phyloP scores from a whole-genome alignment of 2,113 vertebrate genomes.

The Tympanuchus pallidicinctus region DNA sequence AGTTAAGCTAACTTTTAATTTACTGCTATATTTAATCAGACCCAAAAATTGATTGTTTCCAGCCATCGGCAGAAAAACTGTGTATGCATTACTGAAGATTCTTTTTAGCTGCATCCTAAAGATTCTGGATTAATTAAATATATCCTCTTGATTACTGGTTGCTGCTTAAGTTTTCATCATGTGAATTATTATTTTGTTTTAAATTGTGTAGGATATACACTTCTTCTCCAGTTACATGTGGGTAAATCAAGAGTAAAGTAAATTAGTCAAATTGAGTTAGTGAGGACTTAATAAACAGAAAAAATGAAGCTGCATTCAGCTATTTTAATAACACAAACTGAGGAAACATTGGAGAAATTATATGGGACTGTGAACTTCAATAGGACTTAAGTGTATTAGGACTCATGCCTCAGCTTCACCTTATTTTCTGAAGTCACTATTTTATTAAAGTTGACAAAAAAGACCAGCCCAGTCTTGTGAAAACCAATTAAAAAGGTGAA shows the following conservation, averaged over 20 bases:
- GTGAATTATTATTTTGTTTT: background rate
- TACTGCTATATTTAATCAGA: background rate
- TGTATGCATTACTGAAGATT: background rate
- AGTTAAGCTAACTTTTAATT: background rate
- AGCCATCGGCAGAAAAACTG: background rate
- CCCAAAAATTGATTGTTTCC: background rate
- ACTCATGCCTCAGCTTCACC: background rate
- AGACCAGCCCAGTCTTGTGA: background rate
- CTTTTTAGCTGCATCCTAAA: background rate
- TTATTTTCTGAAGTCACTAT: background rate
- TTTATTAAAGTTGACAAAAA: background rate
- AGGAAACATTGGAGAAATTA: background rate
- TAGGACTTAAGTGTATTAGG: background rate
- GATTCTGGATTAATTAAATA: conserved; percentile 7
- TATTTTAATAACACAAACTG: background rate
- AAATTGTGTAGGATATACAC: background rate
- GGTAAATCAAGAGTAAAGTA: background rate
- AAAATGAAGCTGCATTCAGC: background rate
- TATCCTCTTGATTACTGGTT: background rate
- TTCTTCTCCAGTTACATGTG: fast-evolving
- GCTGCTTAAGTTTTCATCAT: background rate
- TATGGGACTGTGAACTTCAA: background rate
- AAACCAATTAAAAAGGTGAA: background rate
- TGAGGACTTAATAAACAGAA: background rate
- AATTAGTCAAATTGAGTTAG: background rate